Percentiles rank a stretch among this genome's conserved stretches.
Conservation (phyloP, 2,113 vertebrate genomes). For the Puffinus mauretanicus region DNA sequence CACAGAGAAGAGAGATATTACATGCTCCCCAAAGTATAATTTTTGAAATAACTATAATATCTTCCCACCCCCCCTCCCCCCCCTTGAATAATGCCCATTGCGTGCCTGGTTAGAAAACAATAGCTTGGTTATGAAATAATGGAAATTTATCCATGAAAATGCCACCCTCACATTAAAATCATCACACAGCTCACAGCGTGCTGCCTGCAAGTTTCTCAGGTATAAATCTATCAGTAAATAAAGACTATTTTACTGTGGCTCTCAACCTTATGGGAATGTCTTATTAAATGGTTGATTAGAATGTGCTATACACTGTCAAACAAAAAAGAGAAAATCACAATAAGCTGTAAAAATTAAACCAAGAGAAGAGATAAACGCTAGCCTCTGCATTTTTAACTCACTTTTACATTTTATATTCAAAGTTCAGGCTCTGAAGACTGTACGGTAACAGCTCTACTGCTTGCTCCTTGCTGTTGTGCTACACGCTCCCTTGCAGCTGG, state of each 20-base stretch:
- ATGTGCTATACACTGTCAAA: background rate
- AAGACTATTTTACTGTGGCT: background rate
- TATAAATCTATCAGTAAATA: constrained; percentile 14
- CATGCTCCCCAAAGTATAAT: background rate
- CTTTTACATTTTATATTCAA: background rate
- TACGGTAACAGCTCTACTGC: background rate
- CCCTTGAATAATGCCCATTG: background rate
- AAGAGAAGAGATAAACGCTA: background rate
- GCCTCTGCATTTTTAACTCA: background rate
- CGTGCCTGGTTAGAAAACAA: background rate
- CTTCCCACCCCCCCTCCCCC: accelerated
- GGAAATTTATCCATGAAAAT: constrained; percentile 24
- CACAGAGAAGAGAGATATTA: background rate
- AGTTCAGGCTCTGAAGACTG: background rate
- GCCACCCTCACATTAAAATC: background rate
- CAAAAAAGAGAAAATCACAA: background rate
- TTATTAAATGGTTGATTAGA: background rate
- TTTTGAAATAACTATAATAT: background rate
- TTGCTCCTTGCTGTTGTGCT: background rate
- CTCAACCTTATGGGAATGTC: background rate
- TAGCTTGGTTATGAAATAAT: constrained; percentile 3
- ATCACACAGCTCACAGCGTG: background rate
- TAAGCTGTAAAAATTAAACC: background rate
- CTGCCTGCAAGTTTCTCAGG: background rate
- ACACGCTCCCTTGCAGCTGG: background rate